A percentile compares a stretch with the other conserved stretches of the same genome.
These are phyloP conservation scores for Acropora yongei DNA, from an alignment of 64 coral and sea anemone species.

Conservation along the genomic window DNA sequence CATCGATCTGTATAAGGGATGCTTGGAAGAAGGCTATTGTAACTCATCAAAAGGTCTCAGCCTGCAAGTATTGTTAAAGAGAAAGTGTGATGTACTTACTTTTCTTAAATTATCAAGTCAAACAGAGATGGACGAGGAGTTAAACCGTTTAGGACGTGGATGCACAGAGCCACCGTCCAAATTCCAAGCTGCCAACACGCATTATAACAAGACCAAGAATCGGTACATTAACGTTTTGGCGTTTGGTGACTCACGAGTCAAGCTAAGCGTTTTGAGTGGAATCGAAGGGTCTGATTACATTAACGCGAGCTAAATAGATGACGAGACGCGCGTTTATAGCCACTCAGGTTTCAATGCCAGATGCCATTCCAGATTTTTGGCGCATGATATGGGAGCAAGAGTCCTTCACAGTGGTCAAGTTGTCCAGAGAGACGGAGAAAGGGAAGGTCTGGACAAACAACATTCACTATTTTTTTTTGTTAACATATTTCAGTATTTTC, in stretches of 20 bases:
- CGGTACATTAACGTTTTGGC: slow-evolving; percentile 88
- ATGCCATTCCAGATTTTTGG: slow-evolving; percentile 56
- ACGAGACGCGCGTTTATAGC: slow-evolving; percentile 53
- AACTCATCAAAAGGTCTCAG: too few relatives aligned
- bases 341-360: slow-evolving; percentile 58
- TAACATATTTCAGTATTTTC: too few relatives aligned
- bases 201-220: slow-evolving; percentile 88
- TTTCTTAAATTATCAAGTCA: slow-evolving; percentile 20
- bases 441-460: slow-evolving; percentile 61
- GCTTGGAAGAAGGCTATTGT: too few relatives aligned
- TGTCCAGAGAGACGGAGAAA: slow-evolving; percentile 83
- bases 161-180: slow-evolving; percentile 44
- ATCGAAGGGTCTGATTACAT: slow-evolving; percentile 87
- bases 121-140: slow-evolving; percentile 82
- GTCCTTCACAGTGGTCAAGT: slow-evolving; percentile 42
- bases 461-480: too few relatives aligned
- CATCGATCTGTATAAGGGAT: too few relatives aligned
- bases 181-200: slow-evolving; percentile 65
- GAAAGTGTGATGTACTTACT: not conserved
- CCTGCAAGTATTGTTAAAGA: not conserved
- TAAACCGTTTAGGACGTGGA: slow-evolving; percentile 49
- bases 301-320: slow-evolving; percentile 84
- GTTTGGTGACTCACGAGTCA: slow-evolving; percentile 78
- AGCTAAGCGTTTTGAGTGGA: not conserved
- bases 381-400: slow-evolving; percentile 69